These are phyloP conservation scores for Nibea coibor DNA, from an alignment of 2,113 vertebrate species.

Conservation along the genomic window DNA sequence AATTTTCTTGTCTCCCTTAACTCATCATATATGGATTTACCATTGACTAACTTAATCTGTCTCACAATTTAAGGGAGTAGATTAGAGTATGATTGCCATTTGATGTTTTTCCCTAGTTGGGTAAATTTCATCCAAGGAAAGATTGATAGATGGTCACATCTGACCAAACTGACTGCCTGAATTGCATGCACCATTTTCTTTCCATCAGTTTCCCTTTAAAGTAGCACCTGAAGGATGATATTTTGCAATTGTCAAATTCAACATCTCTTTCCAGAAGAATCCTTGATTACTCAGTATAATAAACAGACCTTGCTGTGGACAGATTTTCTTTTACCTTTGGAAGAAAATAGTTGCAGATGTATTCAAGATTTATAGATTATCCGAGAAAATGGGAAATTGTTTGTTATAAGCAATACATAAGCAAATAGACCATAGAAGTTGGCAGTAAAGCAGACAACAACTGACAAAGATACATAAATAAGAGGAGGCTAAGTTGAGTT, in stretches of 20 bases:
- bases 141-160: neutral
- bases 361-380: constrained; percentile 7
- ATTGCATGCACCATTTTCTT: constrained; percentile 18
- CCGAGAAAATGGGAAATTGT: neutral
- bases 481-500: neutral
- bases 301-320: neutral
- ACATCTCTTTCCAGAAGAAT: neutral
- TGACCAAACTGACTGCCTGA: neutral
- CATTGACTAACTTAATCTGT: constrained; percentile 34
- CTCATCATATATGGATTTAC: constrained; percentile 36
- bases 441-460: neutral
- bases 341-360: neutral
- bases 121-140: neutral
- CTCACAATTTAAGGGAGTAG: neutral
- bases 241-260: neutral
- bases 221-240: neutral
- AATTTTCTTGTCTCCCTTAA: constrained; percentile 52
- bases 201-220: neutral
- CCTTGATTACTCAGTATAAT: neutral
- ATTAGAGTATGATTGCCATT: neutral
- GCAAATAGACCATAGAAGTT: neutral
- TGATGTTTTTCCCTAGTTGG: neutral
- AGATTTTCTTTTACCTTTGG: neutral
- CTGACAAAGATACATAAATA: neutral
- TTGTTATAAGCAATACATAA: neutral